Percentiles rank a stretch among this genome's conserved stretches.
Conservation (phyloP, 2,888 invertebrate species). For the Sphaeridia pumilis region DNA sequence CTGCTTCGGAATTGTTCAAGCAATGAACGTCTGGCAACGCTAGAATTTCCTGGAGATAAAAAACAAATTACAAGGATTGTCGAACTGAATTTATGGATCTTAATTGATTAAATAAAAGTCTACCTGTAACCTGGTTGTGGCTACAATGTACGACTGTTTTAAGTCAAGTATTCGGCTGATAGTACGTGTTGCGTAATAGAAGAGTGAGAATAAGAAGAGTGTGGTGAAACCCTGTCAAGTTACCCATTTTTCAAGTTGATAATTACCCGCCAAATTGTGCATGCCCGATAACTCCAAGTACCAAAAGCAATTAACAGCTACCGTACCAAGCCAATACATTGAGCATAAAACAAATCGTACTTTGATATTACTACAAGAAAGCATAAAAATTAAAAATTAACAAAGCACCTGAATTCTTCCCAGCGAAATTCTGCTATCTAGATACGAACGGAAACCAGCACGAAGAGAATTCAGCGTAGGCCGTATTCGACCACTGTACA, state of each 20-base stretch:
- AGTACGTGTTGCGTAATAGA: conserved; percentile 30
- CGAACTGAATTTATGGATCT: background rate
- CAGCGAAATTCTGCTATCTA: conserved; percentile 38
- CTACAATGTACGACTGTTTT: conserved; percentile 21
- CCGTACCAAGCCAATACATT: no score
- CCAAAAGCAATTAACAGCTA: no score
- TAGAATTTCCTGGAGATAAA: conserved; percentile 2
- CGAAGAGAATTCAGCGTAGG: conserved; percentile 27
- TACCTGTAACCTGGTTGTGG: conserved; percentile 31
- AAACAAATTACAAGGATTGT: background rate
- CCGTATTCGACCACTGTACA: conserved; percentile 28
- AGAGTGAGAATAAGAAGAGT: conserved; percentile 31
- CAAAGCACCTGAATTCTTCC: conserved; percentile 39
- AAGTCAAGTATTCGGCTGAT: conserved; percentile 25
- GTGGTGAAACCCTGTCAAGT: conserved; percentile 30
- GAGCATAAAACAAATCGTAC: no score
- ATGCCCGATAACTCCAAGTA: background rate
- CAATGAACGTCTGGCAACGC: background rate
- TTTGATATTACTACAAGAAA: background rate
- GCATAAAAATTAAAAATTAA: no score
- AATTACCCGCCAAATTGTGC: background rate
- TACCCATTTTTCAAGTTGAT: background rate
- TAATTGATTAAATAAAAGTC: background rate
- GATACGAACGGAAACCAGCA: conserved; percentile 35
- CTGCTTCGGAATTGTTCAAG: background rate